Conservation (phyloP, 1,140 invertebrate species). For the Drosophila serrata region DNA sequence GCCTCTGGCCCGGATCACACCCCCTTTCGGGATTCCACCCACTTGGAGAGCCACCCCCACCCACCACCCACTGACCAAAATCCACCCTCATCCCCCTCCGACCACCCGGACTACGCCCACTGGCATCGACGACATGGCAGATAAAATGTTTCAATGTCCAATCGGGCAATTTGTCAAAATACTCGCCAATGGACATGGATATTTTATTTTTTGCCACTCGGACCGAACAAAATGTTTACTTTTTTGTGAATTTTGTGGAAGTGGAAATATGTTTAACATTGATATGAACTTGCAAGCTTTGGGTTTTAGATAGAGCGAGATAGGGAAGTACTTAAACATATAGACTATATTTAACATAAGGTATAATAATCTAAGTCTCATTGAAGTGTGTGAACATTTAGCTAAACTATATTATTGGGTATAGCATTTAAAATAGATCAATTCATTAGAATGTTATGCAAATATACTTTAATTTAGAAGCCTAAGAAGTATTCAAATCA, state of each 20-base stretch:
- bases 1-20: slow-evolving; percentile 28
- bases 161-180: slow-evolving; percentile 85
- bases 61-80: slow-evolving; percentile 22
- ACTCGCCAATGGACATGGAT: slow-evolving; percentile 69
- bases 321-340: no score
- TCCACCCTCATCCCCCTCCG: slow-evolving; percentile 9
- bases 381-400: neutral
- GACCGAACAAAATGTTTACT: slow-evolving; percentile 30
- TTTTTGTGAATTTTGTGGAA: slow-evolving; percentile 19
- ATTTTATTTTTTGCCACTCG: slow-evolving; percentile 40
- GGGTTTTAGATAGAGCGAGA: no score
- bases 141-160: slow-evolving; percentile 85
- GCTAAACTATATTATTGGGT: no score
- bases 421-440: no score
- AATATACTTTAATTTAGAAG: no score
- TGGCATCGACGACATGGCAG: slow-evolving; percentile 79
- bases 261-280: slow-evolving; percentile 24
- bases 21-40: slow-evolving; percentile 18
- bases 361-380: neutral
- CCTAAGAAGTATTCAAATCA: neutral
- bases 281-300: neutral
- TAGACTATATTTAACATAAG: neutral
- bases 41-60: slow-evolving; percentile 20
- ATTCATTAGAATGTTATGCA: no score
- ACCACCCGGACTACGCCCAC: slow-evolving; percentile 36